Evolutionary conservation across 2,113 vertebrate genomes (phyloP).

Genomic region (Sorex fumeus): DNA sequence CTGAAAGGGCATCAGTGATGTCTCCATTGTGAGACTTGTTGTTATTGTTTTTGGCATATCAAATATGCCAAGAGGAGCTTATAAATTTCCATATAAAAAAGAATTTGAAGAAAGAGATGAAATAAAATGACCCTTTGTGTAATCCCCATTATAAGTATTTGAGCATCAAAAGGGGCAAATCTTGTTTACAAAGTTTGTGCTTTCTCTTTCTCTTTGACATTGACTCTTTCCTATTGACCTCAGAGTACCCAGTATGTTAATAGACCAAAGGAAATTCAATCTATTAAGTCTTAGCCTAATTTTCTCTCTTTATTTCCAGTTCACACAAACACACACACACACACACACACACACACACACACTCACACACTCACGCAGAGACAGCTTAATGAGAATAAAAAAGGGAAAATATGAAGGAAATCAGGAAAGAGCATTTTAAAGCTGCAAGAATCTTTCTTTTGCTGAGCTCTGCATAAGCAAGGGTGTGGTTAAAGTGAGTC

Average conservation of each 20-base stretch:
- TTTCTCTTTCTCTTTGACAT: neutral
- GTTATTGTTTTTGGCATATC: no score
- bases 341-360: no score
- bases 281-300: conserved; percentile 33
- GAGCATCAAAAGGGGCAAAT: conserved; percentile 44
- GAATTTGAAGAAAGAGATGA: conserved; percentile 45
- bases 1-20: no score
- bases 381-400: neutral
- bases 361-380: neutral
- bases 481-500: conserved; percentile 38
- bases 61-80: no score
- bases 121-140: neutral
- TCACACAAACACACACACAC: no score
- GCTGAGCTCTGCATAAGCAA: conserved; percentile 26
- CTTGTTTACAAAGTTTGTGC: neutral
- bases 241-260: neutral
- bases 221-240: neutral
- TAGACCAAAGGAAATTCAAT: conserved; percentile 41
- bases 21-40: no score
- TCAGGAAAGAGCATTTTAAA: neutral
- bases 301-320: neutral
- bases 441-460: neutral
- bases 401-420: neutral
- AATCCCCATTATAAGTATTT: conserved; percentile 6
- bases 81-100: conserved; percentile 50